Conservation (phyloP, 2,113 vertebrate species). For the Herpetotheres cachinnans region DNA sequence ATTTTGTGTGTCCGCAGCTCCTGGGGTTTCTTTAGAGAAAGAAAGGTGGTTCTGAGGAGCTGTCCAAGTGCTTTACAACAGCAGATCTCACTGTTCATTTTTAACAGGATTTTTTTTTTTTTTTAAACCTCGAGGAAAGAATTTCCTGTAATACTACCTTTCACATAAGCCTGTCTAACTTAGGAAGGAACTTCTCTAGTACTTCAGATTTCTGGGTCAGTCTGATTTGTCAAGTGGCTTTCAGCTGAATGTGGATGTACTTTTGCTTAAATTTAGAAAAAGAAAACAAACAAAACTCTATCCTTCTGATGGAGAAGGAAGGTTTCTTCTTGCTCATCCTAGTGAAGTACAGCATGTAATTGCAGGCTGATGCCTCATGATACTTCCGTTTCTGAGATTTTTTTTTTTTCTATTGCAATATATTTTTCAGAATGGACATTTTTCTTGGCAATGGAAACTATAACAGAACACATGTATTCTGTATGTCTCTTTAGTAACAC, state of each 20-base stretch:
- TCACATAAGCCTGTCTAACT: not conserved
- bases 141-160: not conserved
- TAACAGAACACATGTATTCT: not conserved
- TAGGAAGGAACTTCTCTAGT: not conserved
- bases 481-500: not conserved
- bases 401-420: not conserved
- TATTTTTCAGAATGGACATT: not conserved
- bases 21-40: not conserved
- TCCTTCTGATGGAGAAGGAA: not conserved
- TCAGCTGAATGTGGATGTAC: not conserved
- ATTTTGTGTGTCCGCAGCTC: not conserved
- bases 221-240: not conserved
- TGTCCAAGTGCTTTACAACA: not conserved
- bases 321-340: not conserved
- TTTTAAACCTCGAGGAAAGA: not conserved
- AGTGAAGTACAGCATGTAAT: not conserved
- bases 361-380: not conserved
- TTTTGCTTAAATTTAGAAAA: not conserved
- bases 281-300: not conserved
- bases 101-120: not conserved
- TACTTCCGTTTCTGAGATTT: not conserved
- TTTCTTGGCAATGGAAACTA: not conserved
- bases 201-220: not conserved
- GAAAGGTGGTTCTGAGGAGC: not conserved
- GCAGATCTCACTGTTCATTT: not conserved